Evolutionary conservation across 2,797 vertebrate species (phyloP), one percentile per base, ranked within the genome.

Genomic region (Schizopygopsis pylzovi): DNA sequence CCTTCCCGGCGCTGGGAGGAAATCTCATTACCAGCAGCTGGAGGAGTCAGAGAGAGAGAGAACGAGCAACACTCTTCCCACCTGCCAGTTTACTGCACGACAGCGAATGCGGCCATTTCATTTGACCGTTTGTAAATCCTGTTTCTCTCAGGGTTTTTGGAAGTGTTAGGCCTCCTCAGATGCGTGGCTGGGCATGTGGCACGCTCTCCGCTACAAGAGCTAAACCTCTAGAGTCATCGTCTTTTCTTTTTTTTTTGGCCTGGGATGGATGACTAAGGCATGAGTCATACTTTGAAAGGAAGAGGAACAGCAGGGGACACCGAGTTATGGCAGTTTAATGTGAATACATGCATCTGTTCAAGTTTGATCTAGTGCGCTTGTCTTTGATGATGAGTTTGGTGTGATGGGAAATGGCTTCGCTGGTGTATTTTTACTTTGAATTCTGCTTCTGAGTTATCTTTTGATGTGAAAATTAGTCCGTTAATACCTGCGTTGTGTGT

Each of bases 81-180:
- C 89, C 90, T 92, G 89, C 88, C 78, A 88, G 79, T 90, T 88
- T 84, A 85, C 88, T 88, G 83, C 86, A 91, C 56, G 47, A 16
- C 78, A 86, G 79, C 88, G 79, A 89, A 88, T 90, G 86, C 39
- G 87, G 49, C 25, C 81, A 85, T 92, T 91, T 90, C 86, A 91
- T 93, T 93, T 61, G 78, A 85, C 90, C 87, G 85, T 90, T 90
- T 90, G 70, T 85, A 90, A 93, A 90, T 88, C 79, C 68, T 8
- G 13, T 63, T 87, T 84, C 67, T 22, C 22, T 79, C 33, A 71
- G 76, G 86, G 73, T 73, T 89, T 90, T 85, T 56, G 80, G 76
- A 87, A 84, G 86, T 82, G 59, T 37, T 43, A 45, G 47, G 79
- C 78, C 59, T 87, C 54, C 68, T 72, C 49, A 45, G 76, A 54